A percentile compares a stretch with the other conserved stretches of the same genome.
These are phyloP conservation scores for Sceloporus tristichus DNA, from an alignment of 2,113 vertebrate genomes.

Conservation along the genomic window DNA sequence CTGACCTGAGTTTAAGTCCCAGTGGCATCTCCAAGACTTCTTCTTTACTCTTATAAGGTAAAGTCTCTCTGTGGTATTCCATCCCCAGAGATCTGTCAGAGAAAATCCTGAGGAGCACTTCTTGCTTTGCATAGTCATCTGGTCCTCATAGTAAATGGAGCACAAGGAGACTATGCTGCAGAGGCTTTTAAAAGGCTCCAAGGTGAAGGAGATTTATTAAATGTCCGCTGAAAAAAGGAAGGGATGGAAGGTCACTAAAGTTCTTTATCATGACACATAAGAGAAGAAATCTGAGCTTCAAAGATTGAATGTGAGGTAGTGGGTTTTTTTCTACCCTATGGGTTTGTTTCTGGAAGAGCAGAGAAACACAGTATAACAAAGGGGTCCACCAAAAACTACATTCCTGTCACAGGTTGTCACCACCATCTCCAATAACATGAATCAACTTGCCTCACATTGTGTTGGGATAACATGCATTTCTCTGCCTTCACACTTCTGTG, in stretches of 20 bases:
- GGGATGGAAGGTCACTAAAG: not conserved
- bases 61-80: constrained; percentile 15
- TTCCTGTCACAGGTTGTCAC: too few species aligned
- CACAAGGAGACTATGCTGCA: not conserved
- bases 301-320: not conserved
- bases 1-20: constrained; percentile 23
- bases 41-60: constrained; percentile 49
- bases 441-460: not conserved
- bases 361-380: not conserved
- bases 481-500: not conserved
- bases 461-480: not conserved
- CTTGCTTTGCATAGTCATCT: constrained; percentile 12
- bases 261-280: not conserved
- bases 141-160: constrained; percentile 33
- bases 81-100: not conserved
- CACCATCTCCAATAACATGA: not conserved
- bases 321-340: not conserved
- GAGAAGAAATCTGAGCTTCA: not conserved
- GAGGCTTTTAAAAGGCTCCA: constrained; percentile 4
- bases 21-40: constrained; percentile 20
- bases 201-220: not conserved
- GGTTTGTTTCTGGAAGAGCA: not conserved
- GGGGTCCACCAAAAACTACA: not conserved
- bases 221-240: not conserved
- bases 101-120: not conserved